A percentile compares a stretch with the other conserved stretches of the same genome.
These are phyloP conservation scores for Aphidoletes aphidimyza DNA, from an alignment of 2,888 invertebrate genomes.

Conservation along the genomic window DNA sequence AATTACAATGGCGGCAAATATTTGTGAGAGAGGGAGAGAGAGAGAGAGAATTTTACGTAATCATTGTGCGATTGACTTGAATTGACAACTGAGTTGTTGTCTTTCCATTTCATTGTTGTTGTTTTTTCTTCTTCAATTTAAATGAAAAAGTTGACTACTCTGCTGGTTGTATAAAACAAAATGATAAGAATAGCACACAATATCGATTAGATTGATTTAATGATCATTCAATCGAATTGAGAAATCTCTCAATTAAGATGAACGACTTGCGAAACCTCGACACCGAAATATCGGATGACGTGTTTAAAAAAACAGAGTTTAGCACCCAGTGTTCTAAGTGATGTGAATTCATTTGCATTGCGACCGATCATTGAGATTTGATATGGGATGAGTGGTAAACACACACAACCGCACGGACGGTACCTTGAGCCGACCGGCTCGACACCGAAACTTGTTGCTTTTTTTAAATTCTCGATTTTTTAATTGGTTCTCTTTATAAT, in stretches of 20 bases:
- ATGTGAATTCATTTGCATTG: too few species aligned
- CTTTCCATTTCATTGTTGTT: neutral
- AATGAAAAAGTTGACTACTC: neutral
- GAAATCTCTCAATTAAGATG: neutral
- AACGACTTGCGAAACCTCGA: neutral
- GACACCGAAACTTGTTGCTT: neutral
- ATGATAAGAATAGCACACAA: neutral
- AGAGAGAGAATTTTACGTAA: conserved; percentile 12
- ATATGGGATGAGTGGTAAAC: too few species aligned
- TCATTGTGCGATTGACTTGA: neutral
- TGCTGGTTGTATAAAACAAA: too few species aligned
- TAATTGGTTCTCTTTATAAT: conserved; percentile 27
- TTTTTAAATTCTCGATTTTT: neutral
- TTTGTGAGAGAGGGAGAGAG: too few species aligned
- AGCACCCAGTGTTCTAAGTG: too few species aligned
- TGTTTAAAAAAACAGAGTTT: too few species aligned
- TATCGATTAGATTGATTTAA: neutral
- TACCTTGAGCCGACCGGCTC: too few species aligned
- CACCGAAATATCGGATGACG: too few species aligned
- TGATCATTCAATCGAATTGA: neutral
- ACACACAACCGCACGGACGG: neutral
- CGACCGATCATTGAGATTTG: too few species aligned
- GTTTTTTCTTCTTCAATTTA: too few species aligned
- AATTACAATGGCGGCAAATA: too few species aligned
- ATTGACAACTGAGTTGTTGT: neutral